Conservation (phyloP, 2,797 vertebrate species). For the Rhinichthys osculus region DNA sequence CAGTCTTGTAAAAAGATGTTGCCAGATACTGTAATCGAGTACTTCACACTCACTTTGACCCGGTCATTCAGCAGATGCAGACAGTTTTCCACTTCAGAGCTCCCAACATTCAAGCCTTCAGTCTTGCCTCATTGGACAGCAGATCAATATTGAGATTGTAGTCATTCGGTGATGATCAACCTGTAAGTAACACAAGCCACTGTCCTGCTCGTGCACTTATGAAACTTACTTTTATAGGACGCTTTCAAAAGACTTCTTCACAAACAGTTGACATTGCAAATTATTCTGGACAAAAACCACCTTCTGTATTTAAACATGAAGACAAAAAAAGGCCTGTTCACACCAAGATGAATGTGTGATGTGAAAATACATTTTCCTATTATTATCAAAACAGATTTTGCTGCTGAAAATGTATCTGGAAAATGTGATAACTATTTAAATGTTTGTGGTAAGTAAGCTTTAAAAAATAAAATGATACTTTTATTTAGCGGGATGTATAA, state of each 20-base stretch:
- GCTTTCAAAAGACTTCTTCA: constrained; percentile 39
- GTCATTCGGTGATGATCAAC: constrained; percentile 40
- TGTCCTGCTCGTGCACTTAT: constrained; percentile 43
- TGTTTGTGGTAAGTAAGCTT: too few species aligned
- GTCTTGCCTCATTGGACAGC: constrained; percentile 44
- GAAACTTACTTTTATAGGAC: constrained; percentile 19
- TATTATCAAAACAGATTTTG: not conserved
- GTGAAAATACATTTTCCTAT: not conserved
- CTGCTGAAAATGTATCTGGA: not conserved
- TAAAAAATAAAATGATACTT: too few species aligned
- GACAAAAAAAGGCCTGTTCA: not conserved
- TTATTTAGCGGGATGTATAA: too few species aligned
- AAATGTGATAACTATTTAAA: too few species aligned
- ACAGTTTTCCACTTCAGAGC: constrained; percentile 50
- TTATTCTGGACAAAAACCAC: not conserved
- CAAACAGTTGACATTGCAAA: not conserved
- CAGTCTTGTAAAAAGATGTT: not conserved
- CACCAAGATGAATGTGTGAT: not conserved
- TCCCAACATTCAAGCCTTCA: constrained; percentile 28
- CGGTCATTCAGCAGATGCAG: constrained; percentile 40
- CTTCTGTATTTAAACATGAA: too few species aligned
- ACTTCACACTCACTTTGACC: constrained; percentile 45
- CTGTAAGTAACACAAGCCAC: constrained; percentile 48
- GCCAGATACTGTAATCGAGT: constrained; percentile 28
- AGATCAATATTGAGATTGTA: constrained; percentile 59